Conservation (phyloP, 2,113 vertebrate species). For the Oostethus manadensis region DNA sequence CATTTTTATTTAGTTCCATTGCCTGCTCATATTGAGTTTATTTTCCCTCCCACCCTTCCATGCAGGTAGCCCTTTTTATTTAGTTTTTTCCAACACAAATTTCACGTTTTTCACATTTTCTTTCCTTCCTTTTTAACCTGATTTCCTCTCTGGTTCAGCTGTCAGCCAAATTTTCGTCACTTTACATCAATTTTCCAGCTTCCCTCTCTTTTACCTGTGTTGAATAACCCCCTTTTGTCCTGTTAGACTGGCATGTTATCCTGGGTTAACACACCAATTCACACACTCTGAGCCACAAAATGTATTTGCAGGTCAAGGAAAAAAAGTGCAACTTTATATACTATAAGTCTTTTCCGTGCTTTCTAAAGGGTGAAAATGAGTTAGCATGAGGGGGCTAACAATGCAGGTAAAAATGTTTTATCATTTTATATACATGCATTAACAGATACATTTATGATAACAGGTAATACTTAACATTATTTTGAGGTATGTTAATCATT, state of each 20-base stretch:
- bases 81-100: not conserved
- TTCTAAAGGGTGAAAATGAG: too few relatives aligned
- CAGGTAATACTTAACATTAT: too few relatives aligned
- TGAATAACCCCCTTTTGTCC: slow-evolving; percentile 8
- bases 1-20: not conserved
- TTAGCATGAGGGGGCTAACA: too few relatives aligned
- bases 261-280: slow-evolving; percentile 8
- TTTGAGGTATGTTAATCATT: too few relatives aligned
- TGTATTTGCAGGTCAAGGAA: too few relatives aligned
- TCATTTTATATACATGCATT: too few relatives aligned
- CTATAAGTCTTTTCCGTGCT: too few relatives aligned
- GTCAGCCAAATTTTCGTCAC: slow-evolving; percentile 7
- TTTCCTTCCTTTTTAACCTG: not conserved
- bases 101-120: not conserved
- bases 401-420: too few relatives aligned
- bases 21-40: not conserved
- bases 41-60: not conserved
- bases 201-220: slow-evolving; percentile 22
- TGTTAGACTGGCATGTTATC: not conserved
- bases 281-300: not conserved
- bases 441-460: too few relatives aligned
- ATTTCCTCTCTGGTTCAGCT: not conserved
- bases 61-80: not conserved
- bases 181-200: slow-evolving; percentile 17
- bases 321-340: too few relatives aligned